A percentile compares a stretch with the other conserved stretches of the same genome.
Conservation (phyloP, 1,140 invertebrate genomes). For the Papilio helenus region DNA sequence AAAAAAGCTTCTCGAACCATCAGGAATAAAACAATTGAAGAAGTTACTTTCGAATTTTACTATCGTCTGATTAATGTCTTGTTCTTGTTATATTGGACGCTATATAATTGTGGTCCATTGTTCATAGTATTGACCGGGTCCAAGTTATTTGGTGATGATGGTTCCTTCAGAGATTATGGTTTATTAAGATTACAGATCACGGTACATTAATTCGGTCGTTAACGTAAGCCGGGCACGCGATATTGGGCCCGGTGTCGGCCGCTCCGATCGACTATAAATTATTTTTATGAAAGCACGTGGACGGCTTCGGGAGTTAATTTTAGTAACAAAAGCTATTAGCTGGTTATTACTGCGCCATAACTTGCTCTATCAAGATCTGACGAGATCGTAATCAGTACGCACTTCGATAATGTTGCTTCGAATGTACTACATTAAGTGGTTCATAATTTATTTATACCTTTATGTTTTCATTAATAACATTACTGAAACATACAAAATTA, state of each 20-base stretch:
- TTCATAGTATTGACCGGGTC: background rate
- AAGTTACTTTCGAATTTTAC: too few relatives aligned
- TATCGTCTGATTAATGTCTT: too few relatives aligned
- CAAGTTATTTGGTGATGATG: background rate
- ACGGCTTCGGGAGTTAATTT: constrained; percentile 35
- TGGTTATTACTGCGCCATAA: constrained; percentile 40
- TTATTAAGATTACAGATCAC: constrained; percentile 32
- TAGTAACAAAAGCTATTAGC: constrained; percentile 43
- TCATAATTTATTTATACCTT: constrained; percentile 23
- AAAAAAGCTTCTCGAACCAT: background rate
- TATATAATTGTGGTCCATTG: too few relatives aligned
- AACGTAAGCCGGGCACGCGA: constrained; percentile 40
- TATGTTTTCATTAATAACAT: constrained; percentile 19
- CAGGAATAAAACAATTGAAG: background rate
- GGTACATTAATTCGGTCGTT: constrained; percentile 33
- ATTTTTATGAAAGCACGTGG: constrained; percentile 43
- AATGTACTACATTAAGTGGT: background rate
- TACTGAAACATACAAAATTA: background rate
- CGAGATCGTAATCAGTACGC: constrained; percentile 29
- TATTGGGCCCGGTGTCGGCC: constrained; percentile 21
- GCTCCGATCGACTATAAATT: constrained; percentile 44
- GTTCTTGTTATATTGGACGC: too few relatives aligned
- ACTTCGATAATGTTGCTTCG: constrained; percentile 10
- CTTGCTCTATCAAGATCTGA: constrained; percentile 34
- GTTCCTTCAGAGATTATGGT: background rate